These are phyloP conservation scores for Rhipidura dahli DNA, from an alignment of 2,113 vertebrate genomes.

Conservation along the genomic window DNA sequence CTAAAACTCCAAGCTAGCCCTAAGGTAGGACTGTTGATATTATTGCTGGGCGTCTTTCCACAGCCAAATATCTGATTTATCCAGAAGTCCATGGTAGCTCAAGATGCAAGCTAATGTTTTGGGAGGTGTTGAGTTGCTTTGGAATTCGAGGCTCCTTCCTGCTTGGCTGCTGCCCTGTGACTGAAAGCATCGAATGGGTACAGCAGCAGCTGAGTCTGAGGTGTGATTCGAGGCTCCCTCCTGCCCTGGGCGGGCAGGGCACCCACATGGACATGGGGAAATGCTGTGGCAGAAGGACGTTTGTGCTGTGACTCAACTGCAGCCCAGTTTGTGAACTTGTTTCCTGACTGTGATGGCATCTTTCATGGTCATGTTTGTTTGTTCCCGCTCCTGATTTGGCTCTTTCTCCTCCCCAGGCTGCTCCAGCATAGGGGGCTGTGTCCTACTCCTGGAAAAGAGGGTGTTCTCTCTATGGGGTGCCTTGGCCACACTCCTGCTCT, in stretches of 20 bases:
- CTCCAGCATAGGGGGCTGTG: fast-evolving
- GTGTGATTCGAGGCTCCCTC: neutral
- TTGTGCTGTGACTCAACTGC: neutral
- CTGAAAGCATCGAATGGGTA: neutral
- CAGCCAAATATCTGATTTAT: neutral
- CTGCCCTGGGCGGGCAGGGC: fast-evolving
- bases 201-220: neutral
- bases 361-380: neutral
- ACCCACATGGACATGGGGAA: fast-evolving
- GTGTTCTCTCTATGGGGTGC: neutral
- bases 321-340: neutral
- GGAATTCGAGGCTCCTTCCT: neutral
- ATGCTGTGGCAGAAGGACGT: neutral
- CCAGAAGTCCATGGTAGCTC: neutral
- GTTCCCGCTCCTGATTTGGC: neutral
- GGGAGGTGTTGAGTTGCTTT: neutral
- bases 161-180: neutral
- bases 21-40: neutral
- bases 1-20: neutral
- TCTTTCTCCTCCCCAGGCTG: neutral
- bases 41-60: neutral
- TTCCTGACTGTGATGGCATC: neutral
- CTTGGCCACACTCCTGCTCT: neutral
- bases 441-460: neutral
- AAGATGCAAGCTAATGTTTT: neutral